phyloP scores from a whole-genome alignment of 2,113 vertebrate species.

The Actenoides hombroni region DNA sequence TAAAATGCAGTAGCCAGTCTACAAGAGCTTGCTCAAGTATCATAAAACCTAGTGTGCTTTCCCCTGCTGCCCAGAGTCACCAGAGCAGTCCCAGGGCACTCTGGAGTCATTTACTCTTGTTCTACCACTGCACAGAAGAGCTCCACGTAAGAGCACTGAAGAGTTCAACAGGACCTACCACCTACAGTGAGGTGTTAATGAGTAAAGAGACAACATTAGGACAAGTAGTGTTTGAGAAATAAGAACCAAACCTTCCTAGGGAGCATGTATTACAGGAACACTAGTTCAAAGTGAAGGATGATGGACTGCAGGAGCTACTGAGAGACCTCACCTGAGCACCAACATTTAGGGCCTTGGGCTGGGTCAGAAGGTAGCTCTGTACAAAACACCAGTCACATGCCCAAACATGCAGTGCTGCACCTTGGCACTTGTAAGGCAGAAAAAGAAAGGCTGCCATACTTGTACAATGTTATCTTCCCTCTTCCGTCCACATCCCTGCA shows the following conservation, averaged over 20 bases:
- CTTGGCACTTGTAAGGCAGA: background rate
- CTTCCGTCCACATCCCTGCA: background rate
- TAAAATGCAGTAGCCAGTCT: background rate
- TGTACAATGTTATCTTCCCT: background rate
- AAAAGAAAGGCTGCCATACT: background rate
- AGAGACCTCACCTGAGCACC: background rate
- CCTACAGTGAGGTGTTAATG: rapidly evolving
- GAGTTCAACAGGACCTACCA: background rate
- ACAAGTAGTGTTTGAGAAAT: background rate
- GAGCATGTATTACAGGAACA: background rate
- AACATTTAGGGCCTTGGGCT: rapidly evolving
- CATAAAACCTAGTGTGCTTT: background rate
- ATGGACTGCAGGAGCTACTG: background rate
- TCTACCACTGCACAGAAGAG: background rate
- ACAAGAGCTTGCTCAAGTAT: background rate
- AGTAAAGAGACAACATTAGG: background rate
- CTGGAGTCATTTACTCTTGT: background rate
- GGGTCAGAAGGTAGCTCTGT: background rate
- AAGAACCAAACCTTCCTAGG: background rate
- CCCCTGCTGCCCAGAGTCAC: background rate
- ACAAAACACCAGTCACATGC: background rate
- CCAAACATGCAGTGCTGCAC: background rate
- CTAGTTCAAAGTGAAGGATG: background rate
- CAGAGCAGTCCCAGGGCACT: background rate
- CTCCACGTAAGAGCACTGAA: background rate